Evolutionary conservation across 2,797 vertebrate genomes (phyloP).

Genomic region (Cottoperca gobio): DNA sequence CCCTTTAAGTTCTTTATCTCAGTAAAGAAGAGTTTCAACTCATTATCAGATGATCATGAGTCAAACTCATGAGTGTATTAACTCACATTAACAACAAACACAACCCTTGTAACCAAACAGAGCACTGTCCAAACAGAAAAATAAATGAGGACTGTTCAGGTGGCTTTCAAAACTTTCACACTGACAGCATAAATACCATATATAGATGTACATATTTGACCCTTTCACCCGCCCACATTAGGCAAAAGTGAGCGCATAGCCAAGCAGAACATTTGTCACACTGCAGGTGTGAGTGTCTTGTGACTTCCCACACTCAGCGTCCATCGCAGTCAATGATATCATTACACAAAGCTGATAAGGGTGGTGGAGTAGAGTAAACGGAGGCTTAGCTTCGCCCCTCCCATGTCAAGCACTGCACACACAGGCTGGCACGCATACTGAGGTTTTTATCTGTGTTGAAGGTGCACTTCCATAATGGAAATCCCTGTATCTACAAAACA

Average conservation of each 20-base stretch:
- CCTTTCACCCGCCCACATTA: background rate
- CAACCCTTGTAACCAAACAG: slow-evolving; percentile 46
- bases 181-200: slow-evolving; percentile 33
- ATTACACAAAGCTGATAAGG: slow-evolving; percentile 33
- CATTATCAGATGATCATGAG: slow-evolving; percentile 30
- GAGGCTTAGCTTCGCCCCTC: background rate
- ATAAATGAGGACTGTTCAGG: background rate
- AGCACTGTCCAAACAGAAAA: slow-evolving; percentile 38
- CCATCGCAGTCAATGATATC: slow-evolving; percentile 14
- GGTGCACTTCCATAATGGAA: background rate
- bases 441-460: background rate
- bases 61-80: slow-evolving; percentile 20
- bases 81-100: slow-evolving; percentile 30
- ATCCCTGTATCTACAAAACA: background rate
- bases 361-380: slow-evolving; percentile 18
- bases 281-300: slow-evolving; percentile 41
- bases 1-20: background rate
- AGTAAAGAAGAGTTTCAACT: slow-evolving; percentile 11
- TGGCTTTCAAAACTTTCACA: slow-evolving; percentile 50
- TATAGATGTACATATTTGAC: background rate
- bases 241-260: slow-evolving; percentile 21
- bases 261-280: background rate
- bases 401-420: slow-evolving; percentile 3
- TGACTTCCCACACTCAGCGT: slow-evolving; percentile 42
- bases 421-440: too few relatives aligned